These are phyloP conservation scores for Menidia menidia DNA, from an alignment of 2,797 vertebrate species.

Conservation along the genomic window DNA sequence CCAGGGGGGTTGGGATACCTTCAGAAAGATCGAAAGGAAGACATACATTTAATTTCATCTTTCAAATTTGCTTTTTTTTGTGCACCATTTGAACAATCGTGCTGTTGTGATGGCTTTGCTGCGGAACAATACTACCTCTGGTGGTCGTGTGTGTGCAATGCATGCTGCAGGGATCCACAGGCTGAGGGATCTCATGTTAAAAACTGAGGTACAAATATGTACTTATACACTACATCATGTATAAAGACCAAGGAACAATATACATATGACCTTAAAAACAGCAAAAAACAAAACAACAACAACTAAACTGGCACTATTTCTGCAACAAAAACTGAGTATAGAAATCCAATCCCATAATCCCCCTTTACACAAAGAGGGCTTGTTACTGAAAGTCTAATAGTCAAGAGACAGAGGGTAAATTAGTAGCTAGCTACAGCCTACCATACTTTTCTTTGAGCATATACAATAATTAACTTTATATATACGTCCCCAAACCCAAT, in stretches of 20 bases:
- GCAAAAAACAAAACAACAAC: neutral
- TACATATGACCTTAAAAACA: slow-evolving; percentile 11
- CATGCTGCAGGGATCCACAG: slow-evolving; percentile 36
- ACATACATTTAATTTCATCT: neutral
- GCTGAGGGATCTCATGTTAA: slow-evolving; percentile 8
- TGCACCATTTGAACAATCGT: neutral
- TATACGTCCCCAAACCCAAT: slow-evolving; percentile 76
- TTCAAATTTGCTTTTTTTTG: neutral
- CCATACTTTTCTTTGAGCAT: slow-evolving; percentile 85
- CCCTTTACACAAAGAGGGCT: slow-evolving; percentile 49
- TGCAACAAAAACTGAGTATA: slow-evolving; percentile 41
- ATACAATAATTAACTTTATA: slow-evolving; percentile 84
- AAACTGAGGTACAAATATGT: neutral
- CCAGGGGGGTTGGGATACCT: slow-evolving; percentile 34
- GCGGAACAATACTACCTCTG: slow-evolving; percentile 69
- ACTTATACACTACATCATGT: neutral
- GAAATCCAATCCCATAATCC: slow-evolving; percentile 55
- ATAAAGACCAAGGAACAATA: neutral
- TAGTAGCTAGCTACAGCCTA: slow-evolving; percentile 67
- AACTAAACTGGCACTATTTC: slow-evolving; percentile 11
- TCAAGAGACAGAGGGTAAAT: slow-evolving; percentile 73
- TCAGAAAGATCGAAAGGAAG: slow-evolving; percentile 21
- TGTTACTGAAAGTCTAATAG: slow-evolving; percentile 76
- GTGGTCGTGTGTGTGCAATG: slow-evolving; percentile 54
- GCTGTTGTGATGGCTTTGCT: neutral